Evolutionary conservation across 2,797 vertebrate species (phyloP).

Genomic region (Pygocentrus nattereri): DNA sequence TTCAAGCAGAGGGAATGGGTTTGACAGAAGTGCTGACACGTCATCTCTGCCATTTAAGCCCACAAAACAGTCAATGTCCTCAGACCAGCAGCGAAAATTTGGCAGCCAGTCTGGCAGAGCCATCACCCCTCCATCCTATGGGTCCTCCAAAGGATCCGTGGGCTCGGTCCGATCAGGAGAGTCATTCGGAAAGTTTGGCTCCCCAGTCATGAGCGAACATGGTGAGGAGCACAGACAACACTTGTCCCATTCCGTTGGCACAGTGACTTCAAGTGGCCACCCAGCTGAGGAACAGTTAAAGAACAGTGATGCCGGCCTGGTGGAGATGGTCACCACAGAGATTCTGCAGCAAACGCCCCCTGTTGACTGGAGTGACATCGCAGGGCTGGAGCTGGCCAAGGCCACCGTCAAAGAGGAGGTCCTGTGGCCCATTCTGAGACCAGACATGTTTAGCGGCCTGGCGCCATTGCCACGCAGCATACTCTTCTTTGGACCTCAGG

Average conservation of each 20-base stretch:
- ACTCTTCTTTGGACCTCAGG: constrained; percentile 98
- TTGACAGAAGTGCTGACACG: constrained; percentile 93
- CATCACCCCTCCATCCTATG: constrained; percentile 92
- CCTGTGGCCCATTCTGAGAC: constrained; percentile 97
- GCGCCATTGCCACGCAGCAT: constrained; percentile 94
- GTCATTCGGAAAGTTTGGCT: constrained; percentile 92
- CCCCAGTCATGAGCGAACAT: constrained; percentile 89
- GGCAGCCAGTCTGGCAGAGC: constrained; percentile 91
- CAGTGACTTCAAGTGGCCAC: constrained; percentile 94
- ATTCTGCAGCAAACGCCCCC: constrained; percentile 94
- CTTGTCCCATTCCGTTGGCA: constrained; percentile 88
- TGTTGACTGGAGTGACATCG: constrained; percentile 98
- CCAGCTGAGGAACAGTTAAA: constrained; percentile 96
- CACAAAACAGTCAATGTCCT: constrained; percentile 93
- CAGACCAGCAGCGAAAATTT: constrained; percentile 96
- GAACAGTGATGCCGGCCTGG: constrained; percentile 93
- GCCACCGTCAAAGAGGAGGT: constrained; percentile 97
- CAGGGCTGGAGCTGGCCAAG: constrained; percentile 96
- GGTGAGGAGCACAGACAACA: constrained; percentile 92
- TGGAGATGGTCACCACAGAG: constrained; percentile 96
- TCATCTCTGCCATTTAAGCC: constrained; percentile 96
- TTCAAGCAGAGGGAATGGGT: constrained; percentile 92
- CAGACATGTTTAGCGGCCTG: constrained; percentile 95
- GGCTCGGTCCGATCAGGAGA: constrained; percentile 88
- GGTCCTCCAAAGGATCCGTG: constrained; percentile 90